Evolutionary conservation across 1,140 invertebrate genomes (phyloP).

Genomic region (Stegodyphus dumicola): DNA sequence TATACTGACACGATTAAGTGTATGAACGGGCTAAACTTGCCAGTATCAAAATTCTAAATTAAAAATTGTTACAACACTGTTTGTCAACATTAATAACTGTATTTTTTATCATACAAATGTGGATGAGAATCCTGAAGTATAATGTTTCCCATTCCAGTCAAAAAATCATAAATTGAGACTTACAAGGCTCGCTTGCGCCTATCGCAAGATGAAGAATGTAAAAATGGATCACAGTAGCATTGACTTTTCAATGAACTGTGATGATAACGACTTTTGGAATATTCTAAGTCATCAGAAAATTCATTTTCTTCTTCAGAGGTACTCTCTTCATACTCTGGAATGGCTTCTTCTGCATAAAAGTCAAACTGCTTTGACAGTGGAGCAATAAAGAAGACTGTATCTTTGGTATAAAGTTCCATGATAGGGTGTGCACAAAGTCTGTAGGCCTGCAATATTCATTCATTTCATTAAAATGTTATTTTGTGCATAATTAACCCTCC

Average conservation of each 20-base stretch:
- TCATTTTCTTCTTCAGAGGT: constrained; percentile 32
- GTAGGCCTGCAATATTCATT: constrained; percentile 65
- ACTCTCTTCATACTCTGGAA: constrained; percentile 11
- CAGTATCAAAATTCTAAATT: too few relatives aligned
- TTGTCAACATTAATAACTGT: too few relatives aligned
- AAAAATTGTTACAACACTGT: too few relatives aligned
- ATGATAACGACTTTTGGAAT: background rate
- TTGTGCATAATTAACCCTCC: too few relatives aligned
- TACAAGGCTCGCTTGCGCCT: constrained; percentile 18
- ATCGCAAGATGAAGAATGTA: constrained; percentile 33
- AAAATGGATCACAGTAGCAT: constrained; percentile 29
- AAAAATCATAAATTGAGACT: background rate
- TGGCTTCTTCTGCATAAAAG: constrained; percentile 51
- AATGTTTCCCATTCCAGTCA: too few relatives aligned
- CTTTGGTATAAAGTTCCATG: constrained; percentile 69
- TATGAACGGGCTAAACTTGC: too few relatives aligned
- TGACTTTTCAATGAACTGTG: background rate
- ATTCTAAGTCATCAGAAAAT: background rate
- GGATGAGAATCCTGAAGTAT: too few relatives aligned
- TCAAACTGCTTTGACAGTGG: constrained; percentile 68
- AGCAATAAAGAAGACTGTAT: constrained; percentile 68
- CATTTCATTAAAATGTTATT: too few relatives aligned
- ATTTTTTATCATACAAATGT: too few relatives aligned
- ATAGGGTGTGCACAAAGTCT: constrained; percentile 70
- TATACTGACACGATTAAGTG: too few relatives aligned